Evolutionary conservation across 2,888 invertebrate genomes (phyloP), one percentile per base, ranked within the genome.

Genomic region (Lottia gigantea): DNA sequence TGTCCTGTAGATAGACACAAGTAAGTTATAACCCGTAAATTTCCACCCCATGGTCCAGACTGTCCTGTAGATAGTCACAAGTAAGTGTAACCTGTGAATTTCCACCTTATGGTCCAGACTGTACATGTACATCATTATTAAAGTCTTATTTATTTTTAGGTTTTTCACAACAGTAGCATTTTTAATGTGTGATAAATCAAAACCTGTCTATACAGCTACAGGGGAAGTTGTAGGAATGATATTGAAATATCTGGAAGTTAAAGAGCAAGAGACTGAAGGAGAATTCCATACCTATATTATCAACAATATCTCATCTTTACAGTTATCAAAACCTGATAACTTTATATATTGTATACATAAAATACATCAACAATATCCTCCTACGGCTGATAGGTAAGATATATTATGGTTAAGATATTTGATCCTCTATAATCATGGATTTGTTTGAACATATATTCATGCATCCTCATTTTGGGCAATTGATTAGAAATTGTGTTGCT

Each of bases 361-460:
- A 45, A 86, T 92, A 68, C 90, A 90, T 67, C 89, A 90, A 75
- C 89, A 90, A 82, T 92, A 90, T 86, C 90, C 91, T 0, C 82
- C 87, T 11, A 88, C 92, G 46, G 88, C 91, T 4, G 88, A 90
- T 73, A 62, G 92, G 87, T 92, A 15, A 86, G 90, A 40, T 40
- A 40, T n/a, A n/a, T n/a, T n/a, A n/a, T n/a, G n/a, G n/a, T n/a
- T n/a, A n/a, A n/a, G n/a, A n/a, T n/a, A n/a, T n/a, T n/a, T n/a
- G n/a, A n/a, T n/a, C n/a, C n/a, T n/a, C n/a, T n/a, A n/a, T n/a
- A n/a, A n/a, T n/a, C n/a, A n/a, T n/a, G n/a, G n/a, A n/a, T n/a
- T n/a, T n/a, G n/a, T n/a, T n/a, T n/a, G n/a, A n/a, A n/a, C n/a
- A n/a, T n/a, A n/a, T n/a, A n/a, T n/a, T n/a, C n/a, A n/a, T n/a